Conservation (phyloP, 2,113 vertebrate species). For the cattle (Bos taurus) region ARS-UCD2.0 NC_037328.1:76794501-76795000, state of each 20-base stretch:
- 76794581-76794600: not conserved
- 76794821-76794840: conserved; percentile 31
- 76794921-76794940: conserved; percentile 26
- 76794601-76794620: not conserved
- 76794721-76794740: not conserved
- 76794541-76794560: not conserved
- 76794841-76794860: conserved; percentile 57
- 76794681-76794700: conserved; percentile 26
- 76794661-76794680: not conserved
- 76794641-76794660: conserved; percentile 5
- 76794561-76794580: not conserved
- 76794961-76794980: conserved; percentile 63
- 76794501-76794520: not conserved
- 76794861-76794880: conserved; percentile 37
- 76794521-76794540: not conserved
- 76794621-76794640: not conserved
- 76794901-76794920: conserved; percentile 49
- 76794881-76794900: conserved; percentile 10
- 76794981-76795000: conserved; percentile 42
- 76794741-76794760: conserved; percentile 69
- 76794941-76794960: not conserved
- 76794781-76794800: conserved; percentile 65
- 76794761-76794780: conserved; percentile 78
- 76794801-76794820: conserved; percentile 38
- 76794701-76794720: not conserved